Base-by-base conservation (phyloP, 2,888 invertebrate species). In the Hedychridium roseum region DNA sequence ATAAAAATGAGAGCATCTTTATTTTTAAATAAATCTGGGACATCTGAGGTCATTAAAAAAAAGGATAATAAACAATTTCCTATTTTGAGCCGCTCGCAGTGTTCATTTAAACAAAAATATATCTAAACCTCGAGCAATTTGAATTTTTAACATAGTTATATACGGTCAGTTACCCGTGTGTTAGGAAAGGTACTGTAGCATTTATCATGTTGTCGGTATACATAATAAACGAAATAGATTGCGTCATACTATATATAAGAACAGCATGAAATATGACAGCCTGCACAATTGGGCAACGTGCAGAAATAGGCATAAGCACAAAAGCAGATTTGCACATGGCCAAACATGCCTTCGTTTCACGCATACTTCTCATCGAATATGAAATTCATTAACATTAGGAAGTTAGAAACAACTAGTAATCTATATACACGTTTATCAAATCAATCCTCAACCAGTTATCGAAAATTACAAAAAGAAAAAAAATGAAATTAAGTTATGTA, bases 401-500 rank as follows among this genome's bases (percentile, higher is more conserved):
- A 63, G 64, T 75, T 76, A 73, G 64, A 71, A 60, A 68, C 61
- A 68, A 63, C 53, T 71, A 68, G 67, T 66, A 66, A 57, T 58
- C 57, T 71, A 70, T 70, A 49, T 68, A 71, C 66, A 73, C 53
- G 53, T 68, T 64, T 65, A 70, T 69, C 52, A 62, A 65, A 67
- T 66, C 62, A 68, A 71, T 74, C 68, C 69, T 71, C 67, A 73
- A 70, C 67, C 71, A 70, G 60, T 67, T 74, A 71, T 64, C 60
- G 64, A 66, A 51, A 71, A 62, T 71, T 73, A 73, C 61, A 68
- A 66, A 60, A 64, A 66, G 57, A 66, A 66, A 64, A 66, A 57
- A 66, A 66, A 60, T 52, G 53, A 64, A 65, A 60, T 71, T 70
- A 69, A 70, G 60, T 70, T 68, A n/a, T n/a, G n/a, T n/a, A 64